A percentile compares a stretch with the other conserved stretches of the same genome.
These are phyloP conservation scores for Takifugu ocellatus DNA, from an alignment of 2,797 vertebrate genomes.

Conservation along the genomic window DNA sequence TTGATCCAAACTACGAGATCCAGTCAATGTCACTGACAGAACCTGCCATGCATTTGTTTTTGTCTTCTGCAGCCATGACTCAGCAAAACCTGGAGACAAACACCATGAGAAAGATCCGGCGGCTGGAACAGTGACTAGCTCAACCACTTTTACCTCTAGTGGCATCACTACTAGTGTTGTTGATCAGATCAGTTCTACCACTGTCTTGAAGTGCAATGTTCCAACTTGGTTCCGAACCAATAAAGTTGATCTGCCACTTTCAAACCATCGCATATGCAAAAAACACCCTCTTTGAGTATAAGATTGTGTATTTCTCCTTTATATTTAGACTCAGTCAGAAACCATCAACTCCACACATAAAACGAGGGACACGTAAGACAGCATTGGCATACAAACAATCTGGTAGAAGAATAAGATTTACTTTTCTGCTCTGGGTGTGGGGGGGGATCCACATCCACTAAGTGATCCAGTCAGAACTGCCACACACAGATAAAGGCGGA, in stretches of 20 bases:
- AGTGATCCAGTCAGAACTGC: slow-evolving; percentile 22
- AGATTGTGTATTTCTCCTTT: slow-evolving; percentile 73
- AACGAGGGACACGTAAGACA: slow-evolving; percentile 76
- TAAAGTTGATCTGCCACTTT: background rate
- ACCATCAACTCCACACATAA: slow-evolving; percentile 70
- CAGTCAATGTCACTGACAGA: too few relatives aligned
- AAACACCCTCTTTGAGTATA: slow-evolving; percentile 36
- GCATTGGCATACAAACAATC: slow-evolving; percentile 67
- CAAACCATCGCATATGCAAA: slow-evolving; percentile 31
- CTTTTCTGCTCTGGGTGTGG: slow-evolving; percentile 49
- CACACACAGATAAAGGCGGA: too few relatives aligned
- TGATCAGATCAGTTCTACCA: too few relatives aligned
- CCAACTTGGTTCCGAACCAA: too few relatives aligned
- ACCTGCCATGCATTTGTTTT: background rate
- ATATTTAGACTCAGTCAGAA: slow-evolving; percentile 77
- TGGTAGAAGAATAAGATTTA: slow-evolving; percentile 79
- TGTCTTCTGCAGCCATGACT: slow-evolving; percentile 59
- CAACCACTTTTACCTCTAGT: background rate
- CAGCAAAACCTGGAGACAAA: slow-evolving; percentile 64
- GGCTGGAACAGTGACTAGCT: slow-evolving; percentile 37
- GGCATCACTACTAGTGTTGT: too few relatives aligned
- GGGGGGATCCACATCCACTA: slow-evolving; percentile 18
- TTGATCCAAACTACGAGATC: too few relatives aligned
- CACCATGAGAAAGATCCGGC: slow-evolving; percentile 49
- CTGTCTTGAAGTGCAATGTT: too few relatives aligned